Conservation (phyloP, 2,797 vertebrate genomes). For the Phoxinus dragarum region DNA sequence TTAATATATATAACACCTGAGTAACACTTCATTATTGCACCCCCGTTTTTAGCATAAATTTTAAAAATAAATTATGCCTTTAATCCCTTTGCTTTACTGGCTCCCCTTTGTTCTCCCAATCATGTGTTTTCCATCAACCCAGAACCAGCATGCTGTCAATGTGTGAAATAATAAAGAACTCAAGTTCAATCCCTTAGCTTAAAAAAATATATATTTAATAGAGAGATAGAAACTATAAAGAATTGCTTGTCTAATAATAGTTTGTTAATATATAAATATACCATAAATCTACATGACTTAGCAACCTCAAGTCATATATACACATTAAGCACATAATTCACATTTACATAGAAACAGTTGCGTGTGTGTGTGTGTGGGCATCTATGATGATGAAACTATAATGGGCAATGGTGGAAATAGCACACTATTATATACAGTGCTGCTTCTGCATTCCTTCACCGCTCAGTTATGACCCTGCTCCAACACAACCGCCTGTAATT, state of each 20-base stretch:
- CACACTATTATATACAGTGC: neutral
- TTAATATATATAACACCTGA: neutral
- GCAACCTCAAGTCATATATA: neutral
- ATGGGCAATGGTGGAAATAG: neutral
- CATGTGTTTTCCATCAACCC: neutral
- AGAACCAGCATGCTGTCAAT: neutral
- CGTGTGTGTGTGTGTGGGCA: neutral
- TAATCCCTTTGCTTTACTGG: neutral
- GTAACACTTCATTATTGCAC: neutral
- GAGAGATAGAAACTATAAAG: neutral
- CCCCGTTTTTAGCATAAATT: neutral
- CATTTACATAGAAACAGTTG: neutral
- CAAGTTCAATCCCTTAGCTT: neutral
- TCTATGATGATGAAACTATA: neutral
- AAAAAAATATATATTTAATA: neutral
- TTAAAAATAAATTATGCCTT: neutral
- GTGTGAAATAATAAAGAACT: slow-evolving; percentile 15
- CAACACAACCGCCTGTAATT: neutral
- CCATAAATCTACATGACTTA: neutral
- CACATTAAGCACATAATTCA: neutral
- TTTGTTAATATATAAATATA: neutral
- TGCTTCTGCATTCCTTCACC: neutral
- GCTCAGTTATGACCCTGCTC: neutral
- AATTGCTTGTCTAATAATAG: neutral
- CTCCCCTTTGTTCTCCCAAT: neutral